These are phyloP conservation scores for Troides aeacus DNA, from an alignment of 2,888 invertebrate species.

Conservation along the genomic window DNA sequence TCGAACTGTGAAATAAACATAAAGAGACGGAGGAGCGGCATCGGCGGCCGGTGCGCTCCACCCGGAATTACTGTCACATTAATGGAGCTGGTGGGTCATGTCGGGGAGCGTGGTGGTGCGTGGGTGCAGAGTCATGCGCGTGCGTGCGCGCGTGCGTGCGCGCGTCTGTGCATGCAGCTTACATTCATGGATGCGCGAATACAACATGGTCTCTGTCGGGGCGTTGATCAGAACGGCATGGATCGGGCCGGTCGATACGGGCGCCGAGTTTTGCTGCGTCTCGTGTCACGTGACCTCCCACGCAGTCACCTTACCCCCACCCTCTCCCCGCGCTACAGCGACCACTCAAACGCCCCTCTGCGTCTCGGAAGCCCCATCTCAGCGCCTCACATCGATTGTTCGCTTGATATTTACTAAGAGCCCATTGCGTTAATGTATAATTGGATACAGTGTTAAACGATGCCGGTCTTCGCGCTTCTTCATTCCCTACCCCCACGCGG, in stretches of 20 bases:
- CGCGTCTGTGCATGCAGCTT: no score
- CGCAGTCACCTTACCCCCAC: slow-evolving; percentile 47
- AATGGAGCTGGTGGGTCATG: no score
- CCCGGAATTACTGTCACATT: no score
- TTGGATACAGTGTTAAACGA: neutral
- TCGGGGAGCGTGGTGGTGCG: no score
- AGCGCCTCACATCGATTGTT: slow-evolving; percentile 69
- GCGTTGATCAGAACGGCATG: slow-evolving; percentile 67
- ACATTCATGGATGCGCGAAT: no score
- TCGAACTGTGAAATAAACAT: no score
- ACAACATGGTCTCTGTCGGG: slow-evolving; percentile 65
- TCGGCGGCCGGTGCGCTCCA: no score
- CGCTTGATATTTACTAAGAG: slow-evolving; percentile 60
- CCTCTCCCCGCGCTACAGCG: slow-evolving; percentile 36
- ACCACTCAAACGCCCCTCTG: slow-evolving; percentile 51
- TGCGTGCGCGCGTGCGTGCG: no score
- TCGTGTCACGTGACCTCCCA: slow-evolving; percentile 46
- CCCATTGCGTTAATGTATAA: slow-evolving; percentile 38
- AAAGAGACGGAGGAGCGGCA: no score
- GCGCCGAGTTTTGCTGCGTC: slow-evolving; percentile 73
- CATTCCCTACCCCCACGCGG: no score
- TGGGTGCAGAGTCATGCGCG: no score
- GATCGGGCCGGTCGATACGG: slow-evolving; percentile 76
- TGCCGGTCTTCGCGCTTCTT: no score
- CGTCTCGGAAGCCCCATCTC: slow-evolving; percentile 42